Conservation (phyloP, 1,140 invertebrate genomes). For the Pogonus chalceus region DNA sequence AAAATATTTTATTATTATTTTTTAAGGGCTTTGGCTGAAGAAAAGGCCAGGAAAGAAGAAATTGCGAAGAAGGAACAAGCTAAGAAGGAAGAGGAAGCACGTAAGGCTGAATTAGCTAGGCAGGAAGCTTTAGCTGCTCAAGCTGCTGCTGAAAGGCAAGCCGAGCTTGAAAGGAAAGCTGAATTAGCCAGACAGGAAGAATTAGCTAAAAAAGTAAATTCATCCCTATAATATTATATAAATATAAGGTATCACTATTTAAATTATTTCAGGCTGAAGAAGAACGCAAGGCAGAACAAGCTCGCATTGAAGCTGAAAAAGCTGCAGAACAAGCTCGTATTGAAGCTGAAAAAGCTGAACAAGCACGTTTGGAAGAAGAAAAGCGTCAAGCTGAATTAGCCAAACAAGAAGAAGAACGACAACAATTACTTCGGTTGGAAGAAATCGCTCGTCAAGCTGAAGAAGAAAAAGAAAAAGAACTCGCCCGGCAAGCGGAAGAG, state of each 20-base stretch:
- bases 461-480: slow-evolving; percentile 40
- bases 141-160: slow-evolving; percentile 35
- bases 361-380: slow-evolving; percentile 37
- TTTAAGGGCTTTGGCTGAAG: slow-evolving; percentile 33
- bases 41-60: slow-evolving; percentile 30
- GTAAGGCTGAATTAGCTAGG: slow-evolving; percentile 31
- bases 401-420: slow-evolving; percentile 39
- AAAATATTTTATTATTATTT: no score
- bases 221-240: slow-evolving; percentile 3
- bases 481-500: slow-evolving; percentile 43
- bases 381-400: slow-evolving; percentile 41
- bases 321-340: slow-evolving; percentile 40
- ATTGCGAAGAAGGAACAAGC: slow-evolving; percentile 28
- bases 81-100: slow-evolving; percentile 25
- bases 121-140: slow-evolving; percentile 35
- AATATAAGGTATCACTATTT: slow-evolving; percentile 8
- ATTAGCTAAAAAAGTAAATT: slow-evolving; percentile 27
- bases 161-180: slow-evolving; percentile 36
- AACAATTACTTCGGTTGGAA: slow-evolving; percentile 32
- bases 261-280: slow-evolving; percentile 38
- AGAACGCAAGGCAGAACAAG: slow-evolving; percentile 36
- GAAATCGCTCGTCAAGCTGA: slow-evolving; percentile 45
- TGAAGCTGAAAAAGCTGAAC: slow-evolving; percentile 30
- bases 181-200: slow-evolving; percentile 29
- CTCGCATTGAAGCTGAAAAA: slow-evolving; percentile 26